Evolutionary conservation across 2,888 invertebrate genomes (phyloP).

Genomic region (Drosophila austrosaltans): DNA sequence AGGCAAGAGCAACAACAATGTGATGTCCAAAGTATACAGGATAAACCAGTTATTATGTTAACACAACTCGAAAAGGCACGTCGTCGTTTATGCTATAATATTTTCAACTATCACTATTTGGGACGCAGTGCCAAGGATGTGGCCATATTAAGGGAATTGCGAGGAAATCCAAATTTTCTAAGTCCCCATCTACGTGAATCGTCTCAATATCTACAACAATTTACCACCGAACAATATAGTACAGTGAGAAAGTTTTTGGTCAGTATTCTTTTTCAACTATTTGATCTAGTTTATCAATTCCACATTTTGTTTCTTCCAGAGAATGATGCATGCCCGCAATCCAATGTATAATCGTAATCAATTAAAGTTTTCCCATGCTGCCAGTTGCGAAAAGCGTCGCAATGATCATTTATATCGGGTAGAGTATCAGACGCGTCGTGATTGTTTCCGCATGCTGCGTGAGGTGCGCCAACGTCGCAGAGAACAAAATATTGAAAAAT

Average conservation of each 20-base stretch:
- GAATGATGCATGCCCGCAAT: slow-evolving; percentile 79
- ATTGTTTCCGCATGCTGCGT: slow-evolving; percentile 74
- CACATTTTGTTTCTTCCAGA: slow-evolving; percentile 48
- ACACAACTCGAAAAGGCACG: slow-evolving; percentile 72
- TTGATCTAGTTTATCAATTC: background rate
- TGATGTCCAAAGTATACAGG: slow-evolving; percentile 73
- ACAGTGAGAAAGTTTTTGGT: slow-evolving; percentile 74
- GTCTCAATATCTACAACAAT: slow-evolving; percentile 57
- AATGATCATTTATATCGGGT: slow-evolving; percentile 66
- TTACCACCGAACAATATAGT: slow-evolving; percentile 57
- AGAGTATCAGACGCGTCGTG: slow-evolving; percentile 77
- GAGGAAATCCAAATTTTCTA: slow-evolving; percentile 55
- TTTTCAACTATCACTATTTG: slow-evolving; percentile 76
- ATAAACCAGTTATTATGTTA: slow-evolving; percentile 56
- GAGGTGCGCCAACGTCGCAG: slow-evolving; percentile 57
- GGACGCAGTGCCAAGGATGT: slow-evolving; percentile 72
- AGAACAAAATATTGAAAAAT: slow-evolving; percentile 59
- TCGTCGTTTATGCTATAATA: slow-evolving; percentile 54
- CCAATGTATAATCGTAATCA: slow-evolving; percentile 74
- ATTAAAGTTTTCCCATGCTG: slow-evolving; percentile 47
- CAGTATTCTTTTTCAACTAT: background rate
- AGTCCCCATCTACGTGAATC: slow-evolving; percentile 55
- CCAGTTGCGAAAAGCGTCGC: slow-evolving; percentile 43
- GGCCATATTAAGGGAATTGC: slow-evolving; percentile 60
- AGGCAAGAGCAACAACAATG: slow-evolving; percentile 66